A percentile compares a stretch with the other conserved stretches of the same genome.
Evolutionary conservation across 2,888 invertebrate genomes (phyloP).

Genomic region (Eupithecia insigniata): DNA sequence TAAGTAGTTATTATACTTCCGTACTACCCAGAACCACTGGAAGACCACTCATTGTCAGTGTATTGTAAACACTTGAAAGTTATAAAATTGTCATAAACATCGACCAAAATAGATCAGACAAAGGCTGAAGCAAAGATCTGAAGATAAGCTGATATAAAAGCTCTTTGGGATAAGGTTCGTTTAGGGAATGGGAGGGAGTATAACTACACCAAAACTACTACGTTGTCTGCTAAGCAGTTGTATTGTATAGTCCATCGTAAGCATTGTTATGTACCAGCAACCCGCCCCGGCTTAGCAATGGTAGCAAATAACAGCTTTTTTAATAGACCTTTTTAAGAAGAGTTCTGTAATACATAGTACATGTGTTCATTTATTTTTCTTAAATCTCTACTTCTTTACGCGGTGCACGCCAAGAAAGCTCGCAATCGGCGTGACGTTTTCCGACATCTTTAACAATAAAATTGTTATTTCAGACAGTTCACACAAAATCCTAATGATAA

Average conservation of each 20-base stretch:
- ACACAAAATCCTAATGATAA: not conserved
- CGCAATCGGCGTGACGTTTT: not conserved
- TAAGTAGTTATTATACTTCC: too few relatives aligned
- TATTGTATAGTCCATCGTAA: not conserved
- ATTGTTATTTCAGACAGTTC: not conserved
- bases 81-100: not conserved
- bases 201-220: not conserved
- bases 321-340: not conserved
- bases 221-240: not conserved
- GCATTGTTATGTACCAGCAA: not conserved
- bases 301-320: not conserved
- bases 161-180: not conserved
- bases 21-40: not conserved
- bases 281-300: not conserved
- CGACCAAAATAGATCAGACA: not conserved
- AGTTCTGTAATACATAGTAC: not conserved
- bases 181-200: not conserved
- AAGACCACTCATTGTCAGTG: not conserved
- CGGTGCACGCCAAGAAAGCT: not conserved
- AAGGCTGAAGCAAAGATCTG: not conserved
- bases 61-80: not conserved
- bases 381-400: not conserved
- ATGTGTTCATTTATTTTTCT: not conserved
- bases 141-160: not conserved
- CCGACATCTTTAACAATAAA: not conserved